These are phyloP conservation scores for Lithophane leautieri DNA, from an alignment of 2,888 invertebrate species.

Conservation along the genomic window DNA sequence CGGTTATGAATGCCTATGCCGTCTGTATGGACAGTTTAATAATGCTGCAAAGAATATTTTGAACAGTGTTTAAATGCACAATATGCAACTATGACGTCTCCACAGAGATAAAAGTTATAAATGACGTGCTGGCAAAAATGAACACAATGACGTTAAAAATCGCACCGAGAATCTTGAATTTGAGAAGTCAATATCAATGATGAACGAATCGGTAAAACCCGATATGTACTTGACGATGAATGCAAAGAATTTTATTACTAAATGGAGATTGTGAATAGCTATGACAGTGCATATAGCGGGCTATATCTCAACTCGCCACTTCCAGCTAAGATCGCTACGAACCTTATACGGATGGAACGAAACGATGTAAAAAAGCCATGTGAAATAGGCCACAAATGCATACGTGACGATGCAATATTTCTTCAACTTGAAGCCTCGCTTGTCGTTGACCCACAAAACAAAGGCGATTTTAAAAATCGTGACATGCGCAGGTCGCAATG, in stretches of 20 bases:
- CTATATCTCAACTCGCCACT: slow-evolving; percentile 36
- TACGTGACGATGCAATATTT: slow-evolving; percentile 71
- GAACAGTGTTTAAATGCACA: slow-evolving; percentile 23
- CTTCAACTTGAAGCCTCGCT: slow-evolving; percentile 70
- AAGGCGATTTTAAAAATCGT: slow-evolving; percentile 74
- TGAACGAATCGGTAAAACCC: slow-evolving; percentile 63
- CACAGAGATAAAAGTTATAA: slow-evolving; percentile 30
- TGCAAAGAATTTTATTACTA: slow-evolving; percentile 49
- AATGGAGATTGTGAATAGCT: slow-evolving; percentile 39
- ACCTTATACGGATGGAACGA: slow-evolving; percentile 61
- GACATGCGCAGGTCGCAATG: slow-evolving; percentile 70
- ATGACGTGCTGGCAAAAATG: slow-evolving; percentile 27
- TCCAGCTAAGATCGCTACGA: slow-evolving; percentile 47
- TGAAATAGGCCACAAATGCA: slow-evolving; percentile 73
- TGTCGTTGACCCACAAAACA: slow-evolving; percentile 80
- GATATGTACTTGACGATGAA: slow-evolving; percentile 30
- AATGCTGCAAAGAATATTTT: slow-evolving; percentile 17
- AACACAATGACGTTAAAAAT: slow-evolving; percentile 38
- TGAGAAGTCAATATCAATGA: slow-evolving; percentile 27
- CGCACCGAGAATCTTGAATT: slow-evolving; percentile 44
- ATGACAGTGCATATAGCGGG: slow-evolving; percentile 40
- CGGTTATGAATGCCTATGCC: slow-evolving; percentile 37
- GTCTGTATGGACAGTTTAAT: slow-evolving; percentile 27
- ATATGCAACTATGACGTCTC: slow-evolving; percentile 38
- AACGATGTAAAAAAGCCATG: slow-evolving; percentile 72